Percentiles rank a stretch among this genome's conserved stretches.
These are phyloP conservation scores for Brachionus rubens DNA, from an alignment of 1,140 invertebrate species.

Conservation along the genomic window DNA sequence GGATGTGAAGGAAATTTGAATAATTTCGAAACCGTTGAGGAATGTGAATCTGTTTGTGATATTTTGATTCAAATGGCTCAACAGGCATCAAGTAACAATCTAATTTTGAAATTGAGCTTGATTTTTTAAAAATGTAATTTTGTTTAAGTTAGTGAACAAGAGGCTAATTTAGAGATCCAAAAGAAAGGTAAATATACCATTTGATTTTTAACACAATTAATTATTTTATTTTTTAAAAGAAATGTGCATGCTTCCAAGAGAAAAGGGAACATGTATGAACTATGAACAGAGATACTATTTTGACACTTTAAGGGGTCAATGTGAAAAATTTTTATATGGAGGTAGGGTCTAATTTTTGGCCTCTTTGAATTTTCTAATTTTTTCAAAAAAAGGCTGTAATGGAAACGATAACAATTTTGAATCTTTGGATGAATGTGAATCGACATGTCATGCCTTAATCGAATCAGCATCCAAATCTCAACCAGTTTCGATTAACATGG, in stretches of 20 bases:
- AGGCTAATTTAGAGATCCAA: constrained; percentile 24
- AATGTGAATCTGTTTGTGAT: constrained; percentile 74
- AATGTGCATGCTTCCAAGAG: constrained; percentile 46
- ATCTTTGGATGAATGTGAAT: constrained; percentile 74
- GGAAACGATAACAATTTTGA: constrained; percentile 86
- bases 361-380: constrained; percentile 60
- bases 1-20: constrained; percentile 86
- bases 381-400: constrained; percentile 68
- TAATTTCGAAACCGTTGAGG: constrained; percentile 76
- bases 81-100: constrained; percentile 5
- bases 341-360: constrained; percentile 56
- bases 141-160: constrained; percentile 1
- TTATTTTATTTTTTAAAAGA: neutral
- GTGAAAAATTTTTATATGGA: constrained; percentile 59
- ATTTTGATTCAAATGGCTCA: constrained; percentile 38
- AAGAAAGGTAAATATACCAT: neutral
- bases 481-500: neutral
- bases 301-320: constrained; percentile 37
- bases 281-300: constrained; percentile 45
- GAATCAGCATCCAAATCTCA: constrained; percentile 18
- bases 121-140: neutral
- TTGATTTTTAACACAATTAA: neutral
- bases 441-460: constrained; percentile 65
- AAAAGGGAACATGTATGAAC: constrained; percentile 47
- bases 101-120: neutral